Evolutionary conservation across 2,888 invertebrate genomes (phyloP), one percentile per base, ranked within the genome.

Genomic region (Eristalis tenax): DNA sequence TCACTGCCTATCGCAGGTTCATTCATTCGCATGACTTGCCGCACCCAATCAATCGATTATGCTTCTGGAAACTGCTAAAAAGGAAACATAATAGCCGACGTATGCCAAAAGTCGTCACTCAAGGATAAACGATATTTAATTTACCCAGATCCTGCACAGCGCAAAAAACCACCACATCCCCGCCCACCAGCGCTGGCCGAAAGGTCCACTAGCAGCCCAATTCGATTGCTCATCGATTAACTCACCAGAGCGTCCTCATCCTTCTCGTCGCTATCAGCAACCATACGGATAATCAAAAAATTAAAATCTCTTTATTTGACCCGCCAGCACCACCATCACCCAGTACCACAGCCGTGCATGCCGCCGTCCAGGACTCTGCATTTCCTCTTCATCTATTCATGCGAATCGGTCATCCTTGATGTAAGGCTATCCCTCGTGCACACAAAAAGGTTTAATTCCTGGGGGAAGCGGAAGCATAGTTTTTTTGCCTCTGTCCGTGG

Each of bases 251-350:
- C 73, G 18, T 35, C 40, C 22, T 76, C 28, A 69, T 74, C 50
- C 4, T 50, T 8, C 18, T 50, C 32, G 68, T 66, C 66, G 38
- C 65, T 61, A 82, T 81, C 83, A n/a, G 35, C 40, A 43, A 69
- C 63, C 66, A 75, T 59, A 35, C 69, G 79, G 79, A 91, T 92
- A 92, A 92, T 92, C 92, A 92, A 92, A 92, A 92, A 92, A 92
- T 92, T 92, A 92, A 92, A 92, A 92, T 92, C 92, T 92, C 92
- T 92, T 92, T 92, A 92, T 92, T 83, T 79, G 78, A 70, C 83
- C 82, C 38, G 73, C 61, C 26, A 26, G n/a, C 63, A 68, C 28
- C 70, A 59, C 10, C 26, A 4, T 11, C 57, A 40, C 38, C 13
- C 38, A 38, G 13, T 1, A 10, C 32, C 4, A 18, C 18, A n/a